Percentiles rank a stretch among this genome's conserved stretches.
Evolutionary conservation across 2,113 vertebrate species (phyloP).

Genomic region (Nycticorax nycticorax): DNA sequence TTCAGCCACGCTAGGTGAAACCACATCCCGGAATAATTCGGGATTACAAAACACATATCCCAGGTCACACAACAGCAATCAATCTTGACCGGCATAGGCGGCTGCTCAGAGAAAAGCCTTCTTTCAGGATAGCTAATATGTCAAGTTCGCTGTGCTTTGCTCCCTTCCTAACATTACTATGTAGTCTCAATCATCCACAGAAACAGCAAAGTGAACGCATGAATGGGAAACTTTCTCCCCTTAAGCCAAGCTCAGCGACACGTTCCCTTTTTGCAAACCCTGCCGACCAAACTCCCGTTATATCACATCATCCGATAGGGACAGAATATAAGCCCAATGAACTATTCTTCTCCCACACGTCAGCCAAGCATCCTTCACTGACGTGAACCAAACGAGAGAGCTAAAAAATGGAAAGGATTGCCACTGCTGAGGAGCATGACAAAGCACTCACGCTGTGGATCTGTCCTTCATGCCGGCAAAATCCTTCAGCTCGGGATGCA

Average conservation of each 20-base stretch:
- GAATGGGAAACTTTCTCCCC: not conserved
- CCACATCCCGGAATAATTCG: not conserved
- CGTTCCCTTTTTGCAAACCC: not conserved
- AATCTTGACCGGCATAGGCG: not conserved
- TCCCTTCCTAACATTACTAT: not conserved
- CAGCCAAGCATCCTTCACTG: not conserved
- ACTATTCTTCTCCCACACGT: not conserved
- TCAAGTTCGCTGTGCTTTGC: not conserved
- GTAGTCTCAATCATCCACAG: not conserved
- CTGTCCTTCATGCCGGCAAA: conserved; percentile 81
- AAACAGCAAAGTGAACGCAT: not conserved
- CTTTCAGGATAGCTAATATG: not conserved
- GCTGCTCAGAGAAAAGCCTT: not conserved
- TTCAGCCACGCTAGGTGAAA: not conserved
- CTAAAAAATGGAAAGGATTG: not conserved
- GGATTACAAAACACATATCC: not conserved
- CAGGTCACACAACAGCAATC: not conserved
- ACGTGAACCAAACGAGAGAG: not conserved
- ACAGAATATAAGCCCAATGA: not conserved
- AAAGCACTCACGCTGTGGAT: conserved; percentile 79
- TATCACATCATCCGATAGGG: not conserved
- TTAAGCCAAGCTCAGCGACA: not conserved
- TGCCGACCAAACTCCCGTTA: not conserved
- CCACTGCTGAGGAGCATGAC: not conserved
- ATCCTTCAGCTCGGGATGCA: conserved; percentile 63